A percentile compares a stretch with the other conserved stretches of the same genome.
phyloP scores from a whole-genome alignment of 2,797 vertebrate species.

The Lutjanus argentimaculatus region DNA sequence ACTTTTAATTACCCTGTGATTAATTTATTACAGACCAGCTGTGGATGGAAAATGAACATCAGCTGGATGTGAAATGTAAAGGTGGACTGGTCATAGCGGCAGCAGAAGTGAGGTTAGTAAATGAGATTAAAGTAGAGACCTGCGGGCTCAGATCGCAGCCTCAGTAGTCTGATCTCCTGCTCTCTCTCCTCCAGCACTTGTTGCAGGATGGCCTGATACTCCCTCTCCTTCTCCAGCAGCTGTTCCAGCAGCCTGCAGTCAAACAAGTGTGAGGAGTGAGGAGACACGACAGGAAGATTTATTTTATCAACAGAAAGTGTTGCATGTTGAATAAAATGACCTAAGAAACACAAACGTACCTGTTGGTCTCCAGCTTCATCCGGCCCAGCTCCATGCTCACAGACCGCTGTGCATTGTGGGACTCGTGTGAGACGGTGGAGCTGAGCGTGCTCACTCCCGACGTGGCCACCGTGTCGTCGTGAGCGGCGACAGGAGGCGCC shows the following conservation, averaged over 20 bases:
- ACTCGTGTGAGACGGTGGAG: slow-evolving; percentile 94
- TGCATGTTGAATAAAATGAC: background rate
- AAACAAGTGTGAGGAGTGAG: background rate
- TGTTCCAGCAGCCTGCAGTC: slow-evolving; percentile 92
- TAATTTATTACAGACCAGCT: background rate
- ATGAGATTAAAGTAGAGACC: slow-evolving; percentile 74
- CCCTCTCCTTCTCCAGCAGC: slow-evolving; percentile 94
- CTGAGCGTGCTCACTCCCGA: slow-evolving; percentile 99
- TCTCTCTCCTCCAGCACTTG: slow-evolving; percentile 96
- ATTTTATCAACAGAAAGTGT: background rate
- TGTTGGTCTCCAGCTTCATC: slow-evolving; percentile 96
- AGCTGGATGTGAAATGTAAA: slow-evolving; percentile 4
- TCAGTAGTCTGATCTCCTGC: slow-evolving; percentile 94
- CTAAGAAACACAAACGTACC: slow-evolving; percentile 70
- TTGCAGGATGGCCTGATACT: slow-evolving; percentile 94
- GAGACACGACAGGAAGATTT: slow-evolving; percentile 4
- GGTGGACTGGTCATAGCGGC: background rate
- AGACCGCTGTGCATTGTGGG: slow-evolving; percentile 90
- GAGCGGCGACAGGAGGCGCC: slow-evolving; percentile 79
- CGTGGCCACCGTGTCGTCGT: slow-evolving; percentile 94
- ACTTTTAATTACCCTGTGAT: background rate
- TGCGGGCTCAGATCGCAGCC: slow-evolving; percentile 89
- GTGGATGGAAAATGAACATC: background rate
- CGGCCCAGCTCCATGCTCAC: slow-evolving; percentile 94
- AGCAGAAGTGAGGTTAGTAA: background rate